phyloP scores from a whole-genome alignment of 2,888 invertebrate genomes.

The Antheraea assamensis region DNA sequence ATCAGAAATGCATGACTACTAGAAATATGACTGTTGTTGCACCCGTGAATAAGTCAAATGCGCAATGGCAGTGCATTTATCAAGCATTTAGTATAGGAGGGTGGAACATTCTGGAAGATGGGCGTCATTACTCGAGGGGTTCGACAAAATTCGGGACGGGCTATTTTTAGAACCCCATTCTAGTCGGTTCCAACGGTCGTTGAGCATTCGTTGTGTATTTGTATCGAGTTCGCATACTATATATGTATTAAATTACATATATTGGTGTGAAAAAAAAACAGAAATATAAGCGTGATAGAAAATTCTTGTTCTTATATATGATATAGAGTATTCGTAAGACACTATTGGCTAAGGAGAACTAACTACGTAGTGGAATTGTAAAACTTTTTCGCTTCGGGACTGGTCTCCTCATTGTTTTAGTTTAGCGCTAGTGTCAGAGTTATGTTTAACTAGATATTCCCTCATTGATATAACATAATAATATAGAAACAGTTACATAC shows the following conservation, averaged over 20 bases:
- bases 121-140: no score
- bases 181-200: no score
- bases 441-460: background rate
- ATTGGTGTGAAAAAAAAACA: no score
- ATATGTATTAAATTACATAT: no score
- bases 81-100: no score
- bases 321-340: background rate
- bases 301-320: background rate
- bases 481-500: background rate
- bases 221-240: no score
- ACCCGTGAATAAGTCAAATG: background rate
- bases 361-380: conserved; percentile 44
- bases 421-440: conserved; percentile 37
- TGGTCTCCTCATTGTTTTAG: conserved; percentile 59
- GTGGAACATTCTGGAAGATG: no score
- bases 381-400: conserved; percentile 69
- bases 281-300: no score
- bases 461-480: background rate
- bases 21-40: background rate
- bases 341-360: conserved; percentile 3
- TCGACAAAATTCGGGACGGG: no score
- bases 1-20: background rate
- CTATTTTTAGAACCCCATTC: no score
- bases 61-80: no score
- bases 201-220: no score